Percentiles rank a stretch among this genome's conserved stretches.
Conservation (phyloP, 2,113 vertebrate species). For the Gopherus evgoodei region DNA sequence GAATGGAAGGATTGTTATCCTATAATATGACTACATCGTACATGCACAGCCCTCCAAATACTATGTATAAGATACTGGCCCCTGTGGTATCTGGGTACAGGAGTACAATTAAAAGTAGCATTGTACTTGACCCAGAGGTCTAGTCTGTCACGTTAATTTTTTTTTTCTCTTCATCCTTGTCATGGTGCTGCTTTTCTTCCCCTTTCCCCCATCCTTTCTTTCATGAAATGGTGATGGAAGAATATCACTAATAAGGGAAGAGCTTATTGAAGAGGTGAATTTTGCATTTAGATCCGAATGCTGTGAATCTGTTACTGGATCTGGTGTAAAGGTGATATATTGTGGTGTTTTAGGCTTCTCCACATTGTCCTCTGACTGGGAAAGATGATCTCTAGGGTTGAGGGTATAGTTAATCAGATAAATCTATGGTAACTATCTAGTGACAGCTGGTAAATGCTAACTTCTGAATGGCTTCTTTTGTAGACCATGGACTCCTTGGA, state of each 20-base stretch:
- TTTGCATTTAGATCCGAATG: not conserved
- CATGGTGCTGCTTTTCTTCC: not conserved
- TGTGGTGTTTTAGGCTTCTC: not conserved
- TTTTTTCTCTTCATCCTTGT: not conserved
- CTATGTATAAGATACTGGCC: not conserved
- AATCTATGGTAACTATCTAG: not conserved
- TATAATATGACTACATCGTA: not conserved
- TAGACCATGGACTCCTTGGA: not conserved
- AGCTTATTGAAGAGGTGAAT: not conserved
- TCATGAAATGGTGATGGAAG: not conserved
- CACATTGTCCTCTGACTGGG: accelerated
- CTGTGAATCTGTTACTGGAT: not conserved
- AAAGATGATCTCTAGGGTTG: not conserved
- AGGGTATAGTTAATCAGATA: not conserved
- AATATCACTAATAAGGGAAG: not conserved
- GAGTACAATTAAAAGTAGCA: not conserved
- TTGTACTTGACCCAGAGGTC: not conserved
- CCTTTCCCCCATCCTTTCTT: not conserved
- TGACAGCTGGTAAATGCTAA: conserved; percentile 1
- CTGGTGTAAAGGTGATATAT: not conserved
- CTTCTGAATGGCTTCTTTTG: not conserved
- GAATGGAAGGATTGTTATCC: not conserved
- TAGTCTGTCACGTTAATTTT: not conserved
- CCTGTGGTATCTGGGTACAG: not conserved
- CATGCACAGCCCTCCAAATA: not conserved